A percentile compares a stretch with the other conserved stretches of the same genome.
Evolutionary conservation across 2,888 invertebrate species (phyloP).

Genomic region (Alitta virens): DNA sequence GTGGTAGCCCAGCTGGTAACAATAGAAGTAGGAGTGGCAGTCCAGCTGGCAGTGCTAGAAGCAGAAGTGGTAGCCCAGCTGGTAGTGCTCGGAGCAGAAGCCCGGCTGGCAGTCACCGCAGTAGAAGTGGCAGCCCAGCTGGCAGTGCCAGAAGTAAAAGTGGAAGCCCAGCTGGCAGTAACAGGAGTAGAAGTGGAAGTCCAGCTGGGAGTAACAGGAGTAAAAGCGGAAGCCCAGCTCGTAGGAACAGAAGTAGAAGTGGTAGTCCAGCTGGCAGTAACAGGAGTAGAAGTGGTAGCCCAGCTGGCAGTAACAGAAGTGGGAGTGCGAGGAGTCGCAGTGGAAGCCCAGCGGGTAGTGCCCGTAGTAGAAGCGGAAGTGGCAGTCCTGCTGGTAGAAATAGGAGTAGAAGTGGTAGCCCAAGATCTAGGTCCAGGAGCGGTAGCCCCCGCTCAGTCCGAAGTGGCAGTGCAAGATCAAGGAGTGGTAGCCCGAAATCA

Average conservation of each 20-base stretch:
- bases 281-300: constrained; percentile 6
- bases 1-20: constrained; percentile 3
- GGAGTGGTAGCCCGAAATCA: background rate
- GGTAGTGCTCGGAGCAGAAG: background rate
- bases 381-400: background rate
- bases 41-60: constrained; percentile 3
- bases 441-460: constrained; percentile 7
- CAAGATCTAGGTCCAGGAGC: background rate
- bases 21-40: background rate
- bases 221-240: constrained; percentile 2
- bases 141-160: constrained; percentile 3
- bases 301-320: background rate
- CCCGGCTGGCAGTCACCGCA: background rate
- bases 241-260: constrained; percentile 9
- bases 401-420: background rate
- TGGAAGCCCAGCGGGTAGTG: background rate
- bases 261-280: constrained; percentile 8
- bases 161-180: constrained; percentile 5
- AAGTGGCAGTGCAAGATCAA: constrained; percentile 3
- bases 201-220: constrained; percentile 3
- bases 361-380: background rate
- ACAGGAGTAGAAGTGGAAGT: constrained; percentile 3
- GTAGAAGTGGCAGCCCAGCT: constrained; percentile 3
- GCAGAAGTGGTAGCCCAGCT: background rate
- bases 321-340: constrained; percentile 7